Percentiles rank a stretch among this genome's conserved stretches.
These are phyloP conservation scores for Neogobius melanostomus DNA, from an alignment of 2,113 vertebrate genomes.

Conservation along the genomic window DNA sequence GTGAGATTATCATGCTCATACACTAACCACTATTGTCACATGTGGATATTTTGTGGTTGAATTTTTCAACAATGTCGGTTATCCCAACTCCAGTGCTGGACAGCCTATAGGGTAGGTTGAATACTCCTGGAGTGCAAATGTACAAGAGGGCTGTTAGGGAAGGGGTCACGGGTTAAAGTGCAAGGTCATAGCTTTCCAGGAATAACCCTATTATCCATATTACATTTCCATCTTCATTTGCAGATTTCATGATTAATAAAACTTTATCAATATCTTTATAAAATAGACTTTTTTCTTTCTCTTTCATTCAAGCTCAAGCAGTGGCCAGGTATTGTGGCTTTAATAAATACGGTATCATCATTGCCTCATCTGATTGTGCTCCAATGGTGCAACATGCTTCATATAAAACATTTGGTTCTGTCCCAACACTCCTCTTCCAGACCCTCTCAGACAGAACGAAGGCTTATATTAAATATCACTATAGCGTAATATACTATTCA, in stretches of 20 bases:
- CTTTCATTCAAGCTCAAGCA: conserved; percentile 61
- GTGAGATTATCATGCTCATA: conserved; percentile 46
- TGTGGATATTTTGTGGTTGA: conserved; percentile 35
- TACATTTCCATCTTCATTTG: conserved; percentile 58
- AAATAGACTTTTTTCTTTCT: conserved; percentile 63
- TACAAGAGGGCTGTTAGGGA: conserved; percentile 59
- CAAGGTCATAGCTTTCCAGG: conserved; percentile 67
- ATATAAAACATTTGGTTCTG: conserved; percentile 47
- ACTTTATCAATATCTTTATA: conserved; percentile 62
- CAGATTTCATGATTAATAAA: conserved; percentile 63
- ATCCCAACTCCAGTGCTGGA: conserved; percentile 47
- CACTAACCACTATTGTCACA: conserved; percentile 32
- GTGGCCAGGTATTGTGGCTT: conserved; percentile 40
- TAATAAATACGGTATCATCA: conserved; percentile 45
- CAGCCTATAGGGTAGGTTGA: conserved; percentile 49
- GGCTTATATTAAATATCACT: conserved; percentile 30
- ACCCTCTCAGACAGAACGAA: conserved; percentile 50
- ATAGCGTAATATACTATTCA: conserved; percentile 15
- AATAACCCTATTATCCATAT: conserved; percentile 61
- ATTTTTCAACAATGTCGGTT: conserved; percentile 44
- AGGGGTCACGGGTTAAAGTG: conserved; percentile 75
- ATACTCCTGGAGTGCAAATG: conserved; percentile 75
- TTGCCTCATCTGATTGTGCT: conserved; percentile 72
- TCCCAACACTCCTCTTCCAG: conserved; percentile 52
- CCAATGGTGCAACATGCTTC: conserved; percentile 67